Evolutionary conservation across 2,797 vertebrate species (phyloP), one percentile per base, ranked within the genome.

Genomic region (Sparidentex hasta): DNA sequence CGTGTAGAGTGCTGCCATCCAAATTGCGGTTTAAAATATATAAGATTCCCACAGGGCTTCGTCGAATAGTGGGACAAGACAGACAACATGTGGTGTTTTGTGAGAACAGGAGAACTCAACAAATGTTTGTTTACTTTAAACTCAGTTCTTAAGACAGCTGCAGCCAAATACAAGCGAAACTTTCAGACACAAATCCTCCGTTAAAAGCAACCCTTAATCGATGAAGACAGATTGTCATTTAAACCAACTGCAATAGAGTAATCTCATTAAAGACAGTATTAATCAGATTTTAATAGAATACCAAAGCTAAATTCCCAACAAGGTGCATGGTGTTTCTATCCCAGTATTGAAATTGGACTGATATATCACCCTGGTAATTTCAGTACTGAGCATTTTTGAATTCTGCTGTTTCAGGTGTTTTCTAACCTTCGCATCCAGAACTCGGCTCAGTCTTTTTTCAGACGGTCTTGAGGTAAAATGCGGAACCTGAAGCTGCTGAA

Each of bases 401-500:
- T 25, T 16, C 5, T 58, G 2, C 5, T 23, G 11, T 78, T 41
- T 20, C 54, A 59, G 71, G 57, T 82, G 23, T 8, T 66, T 52
- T 54, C 23, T 52, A 65, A 78, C 23, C 4, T 58, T 18, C 1
- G 1, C 66, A 17, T 75, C 51, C 80, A 59, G 23, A 16, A 23
- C 50, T 11, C 1, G 25, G 44, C n/a, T 20, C n/a, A 1, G 3
- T 27, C 69, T 57, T 5, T 44, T 46, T 6, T 41, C 59, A 21
- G 33, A 69, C 41, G n/a, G 51, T 61, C 29, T 51, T 81, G 74
- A 84, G 77, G 52, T 33, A 74, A 77, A 50, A 99, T 99, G 98
- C 93, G 97, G 87, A 99, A 99, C 83, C 85, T 99, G 65, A 97
- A 95, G 92, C 93, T 99, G 81, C 81, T 97, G 88, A 95, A 83